Conservation (phyloP, 2,113 vertebrate species). For the Alosa alosa region DNA sequence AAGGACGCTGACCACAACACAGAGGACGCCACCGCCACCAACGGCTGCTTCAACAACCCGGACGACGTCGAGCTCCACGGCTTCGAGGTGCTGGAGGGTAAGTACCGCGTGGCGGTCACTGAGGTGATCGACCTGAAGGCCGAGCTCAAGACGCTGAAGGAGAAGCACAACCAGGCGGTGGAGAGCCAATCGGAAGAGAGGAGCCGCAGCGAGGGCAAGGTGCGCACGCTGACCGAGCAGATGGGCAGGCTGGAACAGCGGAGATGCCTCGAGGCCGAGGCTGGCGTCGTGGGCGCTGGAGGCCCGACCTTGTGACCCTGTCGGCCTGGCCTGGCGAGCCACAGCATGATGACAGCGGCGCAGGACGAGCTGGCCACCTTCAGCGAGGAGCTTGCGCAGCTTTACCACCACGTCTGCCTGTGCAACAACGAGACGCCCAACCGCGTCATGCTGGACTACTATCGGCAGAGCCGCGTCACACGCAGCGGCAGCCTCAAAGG, state of each 20-base stretch:
- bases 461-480: constrained; percentile 89
- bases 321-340: constrained; percentile 80
- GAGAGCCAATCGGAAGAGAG: constrained; percentile 86
- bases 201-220: constrained; percentile 77
- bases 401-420: constrained; percentile 96
- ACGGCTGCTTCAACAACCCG: constrained; percentile 69
- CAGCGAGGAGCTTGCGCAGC: constrained; percentile 95
- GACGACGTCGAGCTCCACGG: constrained; percentile 85
- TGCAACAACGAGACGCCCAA: constrained; percentile 98
- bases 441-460: constrained; percentile 97
- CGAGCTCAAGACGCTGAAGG: constrained; percentile 94
- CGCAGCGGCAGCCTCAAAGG: constrained; percentile 90
- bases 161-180: constrained; percentile 88
- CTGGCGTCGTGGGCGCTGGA: constrained; percentile 79
- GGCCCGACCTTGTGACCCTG: too few relatives aligned
- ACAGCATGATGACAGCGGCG: constrained; percentile 86
- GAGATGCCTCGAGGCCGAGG: constrained; percentile 83
- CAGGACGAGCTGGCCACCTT: constrained; percentile 97
- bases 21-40: constrained; percentile 35
- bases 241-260: constrained; percentile 82
- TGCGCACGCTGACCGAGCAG: constrained; percentile 80
- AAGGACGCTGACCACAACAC: constrained; percentile 70
- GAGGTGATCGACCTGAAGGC: constrained; percentile 97
- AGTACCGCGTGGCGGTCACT: constrained; percentile 94
- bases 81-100: constrained; percentile 91